Percentiles rank a stretch among this genome's conserved stretches.
These are phyloP conservation scores for Drosophila multiciliata DNA, from an alignment of 2,888 invertebrate species.

Conservation along the genomic window DNA sequence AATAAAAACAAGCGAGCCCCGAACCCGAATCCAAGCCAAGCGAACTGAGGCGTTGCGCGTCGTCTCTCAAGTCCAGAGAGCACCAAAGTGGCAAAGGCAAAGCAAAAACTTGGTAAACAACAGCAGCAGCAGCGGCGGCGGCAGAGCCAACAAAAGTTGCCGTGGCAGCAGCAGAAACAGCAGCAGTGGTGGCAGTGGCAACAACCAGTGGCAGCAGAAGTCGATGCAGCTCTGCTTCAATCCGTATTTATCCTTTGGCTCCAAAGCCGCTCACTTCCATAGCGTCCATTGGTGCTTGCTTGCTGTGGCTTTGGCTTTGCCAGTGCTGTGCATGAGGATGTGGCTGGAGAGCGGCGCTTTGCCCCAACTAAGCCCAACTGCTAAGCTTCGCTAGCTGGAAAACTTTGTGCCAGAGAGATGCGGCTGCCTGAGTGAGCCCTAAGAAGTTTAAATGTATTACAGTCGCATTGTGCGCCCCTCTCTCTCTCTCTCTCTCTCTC, in stretches of 20 bases:
- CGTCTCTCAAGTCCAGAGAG: constrained; percentile 43
- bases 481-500: background rate
- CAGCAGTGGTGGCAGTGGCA: constrained; percentile 8
- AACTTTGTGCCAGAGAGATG: constrained; percentile 50
- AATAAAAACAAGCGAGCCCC: constrained; percentile 59
- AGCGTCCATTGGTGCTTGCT: constrained; percentile 42
- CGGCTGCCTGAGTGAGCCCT: constrained; percentile 46
- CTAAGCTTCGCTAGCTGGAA: constrained; percentile 54
- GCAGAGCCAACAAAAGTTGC: background rate
- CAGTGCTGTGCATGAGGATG: constrained; percentile 35
- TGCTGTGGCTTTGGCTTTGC: constrained; percentile 13
- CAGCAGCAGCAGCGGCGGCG: constrained; percentile 38
- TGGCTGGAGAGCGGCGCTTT: constrained; percentile 38
- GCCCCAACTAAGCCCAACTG: constrained; percentile 40
- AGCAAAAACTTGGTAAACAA: constrained; percentile 76
- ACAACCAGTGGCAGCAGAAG: constrained; percentile 46
- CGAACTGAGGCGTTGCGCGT: constrained; percentile 34
- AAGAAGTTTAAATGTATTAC: constrained; percentile 77
- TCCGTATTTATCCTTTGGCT: constrained; percentile 77
- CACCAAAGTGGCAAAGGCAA: constrained; percentile 67
- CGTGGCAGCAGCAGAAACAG: background rate
- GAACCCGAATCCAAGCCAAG: constrained; percentile 40
- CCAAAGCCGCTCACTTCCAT: constrained; percentile 43
- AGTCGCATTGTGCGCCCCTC: constrained; percentile 31
- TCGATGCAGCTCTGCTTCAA: constrained; percentile 74